Conservation (phyloP, 1,140 invertebrate species). For the Colletes latitarsis region DNA sequence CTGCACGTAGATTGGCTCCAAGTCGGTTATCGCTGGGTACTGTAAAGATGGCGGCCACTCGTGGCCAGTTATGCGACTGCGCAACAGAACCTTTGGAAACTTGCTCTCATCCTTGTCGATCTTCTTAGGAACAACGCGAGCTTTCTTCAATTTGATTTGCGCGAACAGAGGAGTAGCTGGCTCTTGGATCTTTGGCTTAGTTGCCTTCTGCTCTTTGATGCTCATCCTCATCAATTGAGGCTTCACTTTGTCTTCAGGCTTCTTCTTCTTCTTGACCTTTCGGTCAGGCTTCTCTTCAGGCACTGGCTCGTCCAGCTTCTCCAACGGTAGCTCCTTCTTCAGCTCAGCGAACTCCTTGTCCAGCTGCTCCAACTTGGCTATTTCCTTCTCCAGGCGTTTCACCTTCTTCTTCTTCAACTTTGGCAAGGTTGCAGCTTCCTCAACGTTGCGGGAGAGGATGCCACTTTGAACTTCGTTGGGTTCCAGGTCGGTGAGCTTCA, state of each 20-base stretch:
- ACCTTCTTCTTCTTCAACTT: slow-evolving; percentile 82
- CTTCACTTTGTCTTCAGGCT: slow-evolving; percentile 41
- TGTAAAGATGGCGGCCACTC: slow-evolving; percentile 83
- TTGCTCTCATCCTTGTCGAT: slow-evolving; percentile 70
- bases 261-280: slow-evolving; percentile 51
- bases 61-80: slow-evolving; percentile 83
- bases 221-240: slow-evolving; percentile 70
- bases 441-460: slow-evolving; percentile 85
- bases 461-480: slow-evolving; percentile 83
- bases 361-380: slow-evolving; percentile 72
- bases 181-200: slow-evolving; percentile 76
- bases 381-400: slow-evolving; percentile 76
- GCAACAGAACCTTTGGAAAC: slow-evolving; percentile 84
- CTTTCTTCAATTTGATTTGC: slow-evolving; percentile 85
- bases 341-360: slow-evolving; percentile 81
- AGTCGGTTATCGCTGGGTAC: slow-evolving; percentile 77
- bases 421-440: slow-evolving; percentile 84
- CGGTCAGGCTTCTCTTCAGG: slow-evolving; percentile 45
- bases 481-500: slow-evolving; percentile 79
- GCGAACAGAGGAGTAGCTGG: slow-evolving; percentile 81
- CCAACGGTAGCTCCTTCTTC: slow-evolving; percentile 80
- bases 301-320: slow-evolving; percentile 39
- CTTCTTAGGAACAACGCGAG: slow-evolving; percentile 79
- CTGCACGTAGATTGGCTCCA: slow-evolving; percentile 82
- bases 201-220: slow-evolving; percentile 75